These are phyloP conservation scores for Acanthaster planci DNA, from an alignment of 35 echinoderm and acorn worm species.

Conservation along the genomic window DNA sequence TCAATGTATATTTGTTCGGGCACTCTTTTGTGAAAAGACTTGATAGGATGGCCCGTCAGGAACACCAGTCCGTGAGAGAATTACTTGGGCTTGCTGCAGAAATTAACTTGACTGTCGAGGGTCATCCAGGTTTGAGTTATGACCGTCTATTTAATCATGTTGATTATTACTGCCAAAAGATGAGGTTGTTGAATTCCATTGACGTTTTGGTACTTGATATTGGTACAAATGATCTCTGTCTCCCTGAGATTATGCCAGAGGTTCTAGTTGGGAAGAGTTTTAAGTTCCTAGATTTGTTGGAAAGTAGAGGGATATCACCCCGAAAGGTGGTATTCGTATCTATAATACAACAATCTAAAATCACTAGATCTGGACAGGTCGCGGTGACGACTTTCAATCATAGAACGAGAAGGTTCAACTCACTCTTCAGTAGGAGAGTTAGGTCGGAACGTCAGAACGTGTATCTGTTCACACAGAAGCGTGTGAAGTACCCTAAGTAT, in stretches of 20 bases:
- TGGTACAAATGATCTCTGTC: conserved; percentile 1
- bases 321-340: neutral
- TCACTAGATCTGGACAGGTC: neutral
- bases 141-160: neutral
- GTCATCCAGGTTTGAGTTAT: neutral
- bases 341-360: neutral
- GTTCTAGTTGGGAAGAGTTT: neutral
- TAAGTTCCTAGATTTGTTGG: neutral
- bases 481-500: neutral
- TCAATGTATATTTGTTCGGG: neutral
- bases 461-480: neutral
- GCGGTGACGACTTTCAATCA: neutral
- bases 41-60: neutral
- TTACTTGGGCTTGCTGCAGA: neutral
- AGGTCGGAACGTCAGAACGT: neutral
- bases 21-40: neutral
- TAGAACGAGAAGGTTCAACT: neutral
- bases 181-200: neutral
- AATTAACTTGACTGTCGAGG: neutral
- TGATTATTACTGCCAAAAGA: neutral
- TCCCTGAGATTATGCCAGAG: neutral
- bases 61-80: neutral
- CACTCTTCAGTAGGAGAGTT: neutral
- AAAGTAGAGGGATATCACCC: neutral
- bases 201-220: neutral